A percentile compares a stretch with the other conserved stretches of the same genome.
Conservation (phyloP, 2,113 vertebrate genomes). For the Cnemophilus loriae region DNA sequence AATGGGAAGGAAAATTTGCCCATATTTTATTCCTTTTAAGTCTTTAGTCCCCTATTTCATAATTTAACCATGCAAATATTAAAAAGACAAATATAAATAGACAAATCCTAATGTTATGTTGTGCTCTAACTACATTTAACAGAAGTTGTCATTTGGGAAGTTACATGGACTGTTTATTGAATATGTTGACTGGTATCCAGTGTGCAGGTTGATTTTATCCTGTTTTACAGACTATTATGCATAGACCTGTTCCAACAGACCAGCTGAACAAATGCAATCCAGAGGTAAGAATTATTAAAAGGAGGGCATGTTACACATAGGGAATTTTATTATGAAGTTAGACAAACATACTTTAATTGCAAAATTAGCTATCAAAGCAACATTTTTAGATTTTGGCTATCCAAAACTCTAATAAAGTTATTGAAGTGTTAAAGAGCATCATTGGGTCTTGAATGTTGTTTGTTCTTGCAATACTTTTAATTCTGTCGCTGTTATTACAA, state of each 20-base stretch:
- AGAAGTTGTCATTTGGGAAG: neutral
- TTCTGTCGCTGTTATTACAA: neutral
- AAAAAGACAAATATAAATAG: neutral
- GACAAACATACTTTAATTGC: neutral
- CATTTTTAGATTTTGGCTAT: neutral
- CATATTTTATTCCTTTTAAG: neutral
- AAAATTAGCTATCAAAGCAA: neutral
- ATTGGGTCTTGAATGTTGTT: neutral
- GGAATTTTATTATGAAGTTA: neutral
- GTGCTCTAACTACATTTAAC: neutral
- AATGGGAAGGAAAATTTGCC: neutral
- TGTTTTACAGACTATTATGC: conserved; percentile 67
- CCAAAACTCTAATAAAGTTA: neutral
- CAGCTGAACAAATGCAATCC: conserved; percentile 6
- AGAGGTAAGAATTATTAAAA: conserved; percentile 60
- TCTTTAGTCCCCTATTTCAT: neutral
- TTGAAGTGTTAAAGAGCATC: neutral
- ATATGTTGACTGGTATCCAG: neutral
- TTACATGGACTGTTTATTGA: neutral
- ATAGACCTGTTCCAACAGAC: conserved; percentile 27
- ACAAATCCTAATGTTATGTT: neutral
- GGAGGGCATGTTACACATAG: neutral
- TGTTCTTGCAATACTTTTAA: accelerated
- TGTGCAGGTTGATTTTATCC: neutral
- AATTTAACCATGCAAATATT: neutral